Evolutionary conservation across 2,797 vertebrate species (phyloP), one percentile per base, ranked within the genome.

Genomic region (Cichlasoma orientale): DNA sequence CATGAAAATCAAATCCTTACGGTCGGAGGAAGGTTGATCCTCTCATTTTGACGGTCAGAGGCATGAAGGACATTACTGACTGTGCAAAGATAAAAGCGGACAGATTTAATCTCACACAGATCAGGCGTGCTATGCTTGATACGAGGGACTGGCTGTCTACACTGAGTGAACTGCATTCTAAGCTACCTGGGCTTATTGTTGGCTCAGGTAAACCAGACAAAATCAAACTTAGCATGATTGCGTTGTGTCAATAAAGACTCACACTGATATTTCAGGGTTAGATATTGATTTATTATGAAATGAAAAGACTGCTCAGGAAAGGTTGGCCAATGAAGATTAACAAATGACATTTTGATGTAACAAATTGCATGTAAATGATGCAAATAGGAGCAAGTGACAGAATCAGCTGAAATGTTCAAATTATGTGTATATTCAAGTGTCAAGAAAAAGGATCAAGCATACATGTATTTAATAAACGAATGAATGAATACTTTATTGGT

Each of bases 51-150:
- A 77, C n/a, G 23, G 54, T 76, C 41, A 12, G 54, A 72, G 68
- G 75, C 84, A 80, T 66, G 74, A 83, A 81, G 63, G 68, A 79
- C 4, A 3, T 63, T 33, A 71, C 56, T 21, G 72, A 71, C 44
- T 78, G 78, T 86, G 54, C 55, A 69, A 75, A 82, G 82, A 87
- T 74, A 74, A 86, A 86, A 72, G 72, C n/a, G 85, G 75, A 79
- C 71, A 50, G 68, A 82, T 74, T 18, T 80, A 75, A 82, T 83
- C 85, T 57, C 72, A 2, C 44, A 4, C 25, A 59, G 58, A 78
- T 72, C 52, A 56, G 59, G 56, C 33, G 63, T 72, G 75, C 59
- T 55, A 19, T 59, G 44, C 13, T 77, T 57, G 29, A 71, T 63
- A 38, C 14, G 70, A 81, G 44, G 56, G 74, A 72, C 57, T 73